A percentile compares a stretch with the other conserved stretches of the same genome.
phyloP scores from a whole-genome alignment of 2,113 vertebrate genomes.

The Cyanocitta stelleri region DNA sequence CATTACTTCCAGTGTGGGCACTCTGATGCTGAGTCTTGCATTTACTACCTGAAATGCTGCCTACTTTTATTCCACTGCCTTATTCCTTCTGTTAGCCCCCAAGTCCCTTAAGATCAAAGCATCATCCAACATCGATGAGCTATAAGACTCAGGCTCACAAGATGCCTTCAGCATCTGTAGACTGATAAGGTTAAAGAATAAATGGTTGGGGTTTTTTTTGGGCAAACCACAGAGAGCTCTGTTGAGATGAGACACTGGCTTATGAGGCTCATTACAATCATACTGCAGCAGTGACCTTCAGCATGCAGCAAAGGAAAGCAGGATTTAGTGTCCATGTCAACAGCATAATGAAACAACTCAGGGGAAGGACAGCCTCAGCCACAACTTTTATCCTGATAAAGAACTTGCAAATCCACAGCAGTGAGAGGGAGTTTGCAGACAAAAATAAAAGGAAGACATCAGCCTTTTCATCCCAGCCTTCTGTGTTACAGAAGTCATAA shows the following conservation, averaged over 20 bases:
- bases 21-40: background rate
- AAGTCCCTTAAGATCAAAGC: background rate
- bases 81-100: background rate
- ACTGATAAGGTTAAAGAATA: slow-evolving; percentile 29
- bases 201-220: background rate
- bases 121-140: background rate
- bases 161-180: background rate
- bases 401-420: background rate
- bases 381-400: slow-evolving; percentile 40
- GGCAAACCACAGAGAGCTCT: background rate
- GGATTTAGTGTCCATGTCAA: slow-evolving; percentile 64
- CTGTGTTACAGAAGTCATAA: background rate
- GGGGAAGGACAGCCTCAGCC: slow-evolving; percentile 48
- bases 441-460: slow-evolving; percentile 6
- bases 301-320: slow-evolving; percentile 56
- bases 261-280: slow-evolving; percentile 47
- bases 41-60: background rate
- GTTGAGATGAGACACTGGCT: slow-evolving; percentile 49
- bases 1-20: background rate
- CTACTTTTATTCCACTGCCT: background rate
- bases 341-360: slow-evolving; percentile 61
- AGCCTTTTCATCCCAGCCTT: background rate
- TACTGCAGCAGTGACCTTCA: slow-evolving; percentile 59
- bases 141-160: background rate
- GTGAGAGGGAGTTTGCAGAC: background rate